Percentiles rank a stretch among this genome's conserved stretches.
Conservation (phyloP, 2,888 invertebrate genomes). For the Meganola albula region DNA sequence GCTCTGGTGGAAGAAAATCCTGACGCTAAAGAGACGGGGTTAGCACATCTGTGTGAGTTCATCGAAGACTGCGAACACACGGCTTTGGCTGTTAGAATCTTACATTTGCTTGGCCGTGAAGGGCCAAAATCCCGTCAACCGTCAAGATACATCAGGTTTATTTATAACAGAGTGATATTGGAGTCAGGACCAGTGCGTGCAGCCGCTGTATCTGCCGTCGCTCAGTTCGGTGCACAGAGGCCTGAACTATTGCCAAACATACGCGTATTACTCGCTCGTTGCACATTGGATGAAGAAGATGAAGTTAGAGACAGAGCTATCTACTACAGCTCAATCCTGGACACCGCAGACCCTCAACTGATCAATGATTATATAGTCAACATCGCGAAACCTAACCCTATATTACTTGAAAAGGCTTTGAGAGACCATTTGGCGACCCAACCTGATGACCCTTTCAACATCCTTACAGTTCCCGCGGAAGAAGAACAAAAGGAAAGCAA, state of each 20-base stretch:
- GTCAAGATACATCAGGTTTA: conserved; percentile 89
- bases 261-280: conserved; percentile 85
- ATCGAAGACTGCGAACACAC: conserved; percentile 99
- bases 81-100: conserved; percentile 95
- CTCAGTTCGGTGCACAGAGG: conserved; percentile 98
- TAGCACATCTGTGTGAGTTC: conserved; percentile 98
- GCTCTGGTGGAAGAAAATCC: conserved; percentile 98
- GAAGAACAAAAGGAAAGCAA: conserved; percentile 91
- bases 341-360: conserved; percentile 81
- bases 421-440: conserved; percentile 86
- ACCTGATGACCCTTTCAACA: conserved; percentile 87
- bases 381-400: conserved; percentile 87
- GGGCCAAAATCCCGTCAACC: conserved; percentile 97
- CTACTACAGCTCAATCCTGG: conserved; percentile 93
- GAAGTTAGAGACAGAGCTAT: conserved; percentile 99
- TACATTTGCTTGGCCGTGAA: conserved; percentile 97
- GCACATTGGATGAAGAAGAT: conserved; percentile 97
- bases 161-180: conserved; percentile 94
- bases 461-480: conserved; percentile 89
- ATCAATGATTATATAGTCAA: conserved; percentile 88
- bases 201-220: conserved; percentile 97
- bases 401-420: conserved; percentile 92
- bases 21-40: conserved; percentile 96
- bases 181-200: conserved; percentile 97
- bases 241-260: conserved; percentile 84